Conservation (phyloP, 1,140 invertebrate genomes). For the Hormaphis cornu region DNA sequence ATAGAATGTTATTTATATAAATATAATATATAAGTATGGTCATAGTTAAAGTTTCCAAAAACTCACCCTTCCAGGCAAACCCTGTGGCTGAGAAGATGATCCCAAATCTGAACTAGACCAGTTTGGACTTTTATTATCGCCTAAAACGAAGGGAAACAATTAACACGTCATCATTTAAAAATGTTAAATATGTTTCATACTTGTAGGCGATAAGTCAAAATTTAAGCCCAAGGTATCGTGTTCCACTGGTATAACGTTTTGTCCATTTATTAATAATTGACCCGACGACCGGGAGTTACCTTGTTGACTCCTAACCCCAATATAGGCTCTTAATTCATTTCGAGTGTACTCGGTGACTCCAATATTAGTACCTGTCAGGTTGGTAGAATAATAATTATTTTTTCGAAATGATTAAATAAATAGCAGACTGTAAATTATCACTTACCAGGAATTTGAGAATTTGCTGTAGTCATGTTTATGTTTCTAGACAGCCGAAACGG, state of each 20-base stretch:
- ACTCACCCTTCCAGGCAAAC: slow-evolving; percentile 35
- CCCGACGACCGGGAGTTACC: slow-evolving; percentile 35
- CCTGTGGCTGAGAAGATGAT: slow-evolving; percentile 44
- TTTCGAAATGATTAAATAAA: background rate
- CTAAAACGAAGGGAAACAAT: slow-evolving; percentile 40
- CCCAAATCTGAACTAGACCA: slow-evolving; percentile 45
- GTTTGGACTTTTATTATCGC: slow-evolving; percentile 46
- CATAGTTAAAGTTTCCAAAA: no score
- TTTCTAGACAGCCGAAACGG: slow-evolving; percentile 1
- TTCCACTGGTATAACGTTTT: slow-evolving; percentile 33
- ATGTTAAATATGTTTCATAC: no score
- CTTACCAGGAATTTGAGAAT: background rate
- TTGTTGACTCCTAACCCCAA: slow-evolving; percentile 37
- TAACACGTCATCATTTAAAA: no score
- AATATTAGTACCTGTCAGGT: slow-evolving; percentile 36
- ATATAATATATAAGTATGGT: no score
- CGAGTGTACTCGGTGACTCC: slow-evolving; percentile 38
- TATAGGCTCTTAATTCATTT: slow-evolving; percentile 2
- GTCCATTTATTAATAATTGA: slow-evolving; percentile 34
- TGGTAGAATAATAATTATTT: background rate
- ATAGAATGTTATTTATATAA: background rate
- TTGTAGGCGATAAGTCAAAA: slow-evolving; percentile 37
- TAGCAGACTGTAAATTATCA: no score
- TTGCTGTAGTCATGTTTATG: background rate
- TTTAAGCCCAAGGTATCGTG: slow-evolving; percentile 33